Evolutionary conservation across 2,797 vertebrate genomes (phyloP).

Genomic region (Anomalospiza imberbis): DNA sequence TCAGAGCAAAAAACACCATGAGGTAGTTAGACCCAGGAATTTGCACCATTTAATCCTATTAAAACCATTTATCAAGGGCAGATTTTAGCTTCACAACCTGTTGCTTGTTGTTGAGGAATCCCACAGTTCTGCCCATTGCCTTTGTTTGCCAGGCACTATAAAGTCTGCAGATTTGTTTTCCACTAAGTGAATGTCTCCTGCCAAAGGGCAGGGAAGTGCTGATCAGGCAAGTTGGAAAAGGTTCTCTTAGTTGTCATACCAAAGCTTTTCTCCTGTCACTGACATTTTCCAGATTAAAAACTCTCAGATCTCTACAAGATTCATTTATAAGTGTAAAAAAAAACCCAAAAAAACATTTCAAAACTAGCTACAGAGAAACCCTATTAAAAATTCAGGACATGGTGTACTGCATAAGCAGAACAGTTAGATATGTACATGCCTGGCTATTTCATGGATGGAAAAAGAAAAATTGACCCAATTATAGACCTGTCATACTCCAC

Average conservation of each 20-base stretch:
- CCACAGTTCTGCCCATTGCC: background rate
- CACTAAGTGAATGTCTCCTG: background rate
- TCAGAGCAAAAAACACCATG: background rate
- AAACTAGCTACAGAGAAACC: background rate
- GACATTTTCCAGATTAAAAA: constrained; percentile 5
- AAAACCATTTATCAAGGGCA: background rate
- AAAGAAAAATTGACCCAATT: constrained; percentile 36
- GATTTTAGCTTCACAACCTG: background rate
- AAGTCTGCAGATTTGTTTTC: background rate
- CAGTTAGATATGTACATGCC: background rate
- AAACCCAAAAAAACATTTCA: background rate
- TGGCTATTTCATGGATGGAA: constrained; percentile 40
- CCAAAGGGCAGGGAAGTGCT: background rate
- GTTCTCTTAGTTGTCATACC: background rate
- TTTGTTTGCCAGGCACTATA: background rate
- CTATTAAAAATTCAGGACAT: constrained; percentile 11
- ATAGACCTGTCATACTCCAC: constrained; percentile 7
- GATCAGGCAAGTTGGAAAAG: background rate
- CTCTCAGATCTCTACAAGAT: background rate
- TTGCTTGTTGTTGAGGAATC: background rate
- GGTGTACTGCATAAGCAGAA: background rate
- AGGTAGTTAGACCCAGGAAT: background rate
- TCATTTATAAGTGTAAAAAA: background rate
- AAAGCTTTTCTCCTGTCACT: background rate
- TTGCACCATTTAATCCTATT: background rate